phyloP scores from a whole-genome alignment of 2,888 invertebrate genomes.

The Thalpophila matura region DNA sequence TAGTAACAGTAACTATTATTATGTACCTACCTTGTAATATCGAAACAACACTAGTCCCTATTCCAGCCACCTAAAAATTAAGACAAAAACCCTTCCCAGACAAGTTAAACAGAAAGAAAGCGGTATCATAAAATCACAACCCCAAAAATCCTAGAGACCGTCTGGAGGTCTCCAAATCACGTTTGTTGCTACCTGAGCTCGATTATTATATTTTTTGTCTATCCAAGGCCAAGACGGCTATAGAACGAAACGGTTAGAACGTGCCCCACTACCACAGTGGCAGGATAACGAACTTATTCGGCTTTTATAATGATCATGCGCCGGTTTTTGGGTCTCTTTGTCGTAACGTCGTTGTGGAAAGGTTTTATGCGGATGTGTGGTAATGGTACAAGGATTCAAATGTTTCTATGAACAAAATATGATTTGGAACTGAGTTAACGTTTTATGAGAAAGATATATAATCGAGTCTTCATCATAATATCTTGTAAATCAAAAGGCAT shows the following conservation, averaged over 20 bases:
- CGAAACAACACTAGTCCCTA: too few species aligned
- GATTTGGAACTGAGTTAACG: too few species aligned
- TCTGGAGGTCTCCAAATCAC: constrained; percentile 68
- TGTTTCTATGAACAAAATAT: not conserved
- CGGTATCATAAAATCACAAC: constrained; percentile 21
- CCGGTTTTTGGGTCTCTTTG: constrained; percentile 45
- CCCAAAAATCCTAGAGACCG: constrained; percentile 42
- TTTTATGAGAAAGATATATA: too few species aligned
- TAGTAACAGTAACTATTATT: too few species aligned
- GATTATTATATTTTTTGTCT: constrained; percentile 65
- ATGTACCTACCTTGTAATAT: too few species aligned
- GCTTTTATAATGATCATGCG: constrained; percentile 52
- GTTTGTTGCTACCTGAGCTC: constrained; percentile 76
- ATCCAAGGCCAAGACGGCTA: constrained; percentile 70
- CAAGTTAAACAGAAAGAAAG: constrained; percentile 30
- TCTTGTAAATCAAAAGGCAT: too few species aligned
- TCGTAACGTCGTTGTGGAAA: constrained; percentile 4
- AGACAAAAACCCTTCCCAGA: constrained; percentile 1
- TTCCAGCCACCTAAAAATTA: not conserved
- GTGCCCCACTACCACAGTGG: constrained; percentile 53
- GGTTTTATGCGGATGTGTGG: constrained; percentile 13
- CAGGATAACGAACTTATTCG: constrained; percentile 64
- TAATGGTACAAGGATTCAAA: not conserved
- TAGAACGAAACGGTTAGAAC: constrained; percentile 64
- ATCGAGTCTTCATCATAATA: too few species aligned